These are phyloP conservation scores for Phrynocephalus versicolor DNA, from an alignment of 2,113 vertebrate species.

Conservation along the genomic window DNA sequence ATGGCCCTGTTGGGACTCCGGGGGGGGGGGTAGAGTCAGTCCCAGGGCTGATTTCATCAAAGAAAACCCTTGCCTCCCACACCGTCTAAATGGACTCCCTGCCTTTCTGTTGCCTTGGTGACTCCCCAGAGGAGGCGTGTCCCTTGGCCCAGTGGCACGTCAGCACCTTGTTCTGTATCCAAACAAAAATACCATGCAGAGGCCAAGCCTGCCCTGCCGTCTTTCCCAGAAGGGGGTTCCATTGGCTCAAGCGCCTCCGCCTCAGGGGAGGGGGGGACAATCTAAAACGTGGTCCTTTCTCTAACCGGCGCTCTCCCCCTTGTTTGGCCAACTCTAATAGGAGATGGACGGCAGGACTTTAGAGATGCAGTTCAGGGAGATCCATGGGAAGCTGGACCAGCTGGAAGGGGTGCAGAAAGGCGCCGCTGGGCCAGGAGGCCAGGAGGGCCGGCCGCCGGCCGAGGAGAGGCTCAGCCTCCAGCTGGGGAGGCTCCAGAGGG, in stretches of 20 bases:
- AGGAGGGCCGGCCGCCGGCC: too few species aligned
- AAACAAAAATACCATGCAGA: not conserved
- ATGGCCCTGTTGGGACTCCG: too few species aligned
- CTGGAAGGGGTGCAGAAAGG: constrained; percentile 78
- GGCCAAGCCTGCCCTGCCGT: too few species aligned
- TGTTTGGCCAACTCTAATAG: constrained; percentile 56
- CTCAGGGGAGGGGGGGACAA: too few species aligned
- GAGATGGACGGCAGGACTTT: constrained; percentile 71
- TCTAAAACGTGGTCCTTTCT: not conserved
- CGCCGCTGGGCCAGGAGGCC: constrained; percentile 51
- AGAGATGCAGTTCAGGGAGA: constrained; percentile 75
- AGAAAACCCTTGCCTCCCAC: not conserved
- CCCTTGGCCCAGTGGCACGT: not conserved
- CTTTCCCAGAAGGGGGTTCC: too few species aligned
- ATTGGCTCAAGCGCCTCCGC: too few species aligned
- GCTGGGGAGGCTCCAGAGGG: constrained; percentile 73
- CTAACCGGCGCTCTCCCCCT: not conserved
- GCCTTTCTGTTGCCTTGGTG: not conserved
- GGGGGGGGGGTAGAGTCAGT: too few species aligned
- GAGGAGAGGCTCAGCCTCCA: constrained; percentile 75
- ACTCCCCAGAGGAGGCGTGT: not conserved
- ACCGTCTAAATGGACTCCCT: not conserved
- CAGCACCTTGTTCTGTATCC: not conserved
- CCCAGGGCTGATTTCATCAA: not conserved
- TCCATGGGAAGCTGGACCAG: constrained; percentile 77